Evolutionary conservation across 1,140 invertebrate genomes (phyloP), one percentile per base, ranked within the genome.

Genomic region (Trichonephila inaurata): DNA sequence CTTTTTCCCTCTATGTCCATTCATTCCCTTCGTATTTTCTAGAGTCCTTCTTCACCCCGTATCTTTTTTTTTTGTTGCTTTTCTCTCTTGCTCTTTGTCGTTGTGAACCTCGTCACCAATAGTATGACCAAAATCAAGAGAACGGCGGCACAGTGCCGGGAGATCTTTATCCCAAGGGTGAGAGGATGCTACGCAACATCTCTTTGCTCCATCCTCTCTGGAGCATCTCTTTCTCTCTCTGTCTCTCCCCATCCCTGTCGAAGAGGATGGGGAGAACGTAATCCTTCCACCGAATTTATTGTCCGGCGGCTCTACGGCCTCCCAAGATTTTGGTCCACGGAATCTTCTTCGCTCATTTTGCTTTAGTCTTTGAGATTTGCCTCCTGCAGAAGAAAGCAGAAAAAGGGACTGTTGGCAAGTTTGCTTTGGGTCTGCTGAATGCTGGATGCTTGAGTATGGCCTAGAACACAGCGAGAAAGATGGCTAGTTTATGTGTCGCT

Each of bases 81-180:
- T 33, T 44, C 40, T 21, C 14, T 60, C 28, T 77, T 24, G n/a
- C 21, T 90, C 61, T 83, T 91, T 91, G 90, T 91, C 64, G 90
- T 64, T 28, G 90, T 61, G 90, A 77, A 60, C 24, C 91, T 92
- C 91, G 91, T 92, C 91, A 92, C 91, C 91, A 69, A 87, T 77
- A 92, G 91, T 92, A 92, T 92, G 82, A 92, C 91, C 91, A 77
- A 92, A 92, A 92, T 92, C 83, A 92, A 92, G 82, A 92, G 64
- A 62, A 60, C 69, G 89, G 89, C 72, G 89, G 64, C 66, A 62
- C 87, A 69, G 44, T 69, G 61, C 33, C 51, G 83, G 91, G 44
- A 83, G 81, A 86, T 85, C 69, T 91, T 83, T 61, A 61, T 81
- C 91, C 91, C 83, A 58, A n/a, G 90, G 82, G 91, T 72, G 91